Evolutionary conservation across 2,888 invertebrate species (phyloP), one percentile per base, ranked within the genome.

Genomic region (Sclerodermus sp.): DNA sequence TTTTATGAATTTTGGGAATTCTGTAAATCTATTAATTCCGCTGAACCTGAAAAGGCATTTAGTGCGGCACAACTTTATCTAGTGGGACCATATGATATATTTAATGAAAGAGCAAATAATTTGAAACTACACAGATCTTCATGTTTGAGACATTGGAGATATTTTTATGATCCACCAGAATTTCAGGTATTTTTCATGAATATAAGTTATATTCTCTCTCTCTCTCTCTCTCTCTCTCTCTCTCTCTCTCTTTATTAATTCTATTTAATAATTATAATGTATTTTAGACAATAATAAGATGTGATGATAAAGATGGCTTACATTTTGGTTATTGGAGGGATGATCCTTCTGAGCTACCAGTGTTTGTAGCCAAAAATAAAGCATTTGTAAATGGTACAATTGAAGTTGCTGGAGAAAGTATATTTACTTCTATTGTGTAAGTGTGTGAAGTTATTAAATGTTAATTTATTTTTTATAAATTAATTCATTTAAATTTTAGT

Each of bases 261-360:
- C n/a, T n/a, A n/a, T n/a, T n/a, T n/a, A n/a, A 14, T 39, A 14
- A 39, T 44, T 34, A 41, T 39, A 9, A 12, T 45, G 29, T 57
- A 62, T 79, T 81, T 44, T 72, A 87, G 85, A 89, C 92, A 1
- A 80, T 92, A 36, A 75, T 93, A 43, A 87, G 85, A 73, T 85
- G 83, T 16, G 86, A 87, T 68, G 84, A 85, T 42, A 83, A 83
- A 42, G 85, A 85, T 51, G 88, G 89, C 55, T 87, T 87, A 60
- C 96, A 96, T 74, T 86, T 93, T 68, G 96, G 96, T 5, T 96
- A 95, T 78, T 95, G 87, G 82, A 84, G 94, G 68, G 96, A 96
- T 80, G 85, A 85, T 53, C 91, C 91, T 0, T 81, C 84, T 29
- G 86, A 88, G 49, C 77, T 83, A 34, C 91, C 93, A 30, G 83